phyloP scores from a whole-genome alignment of 2,113 vertebrate genomes.

The Lycaon pictus region DNA sequence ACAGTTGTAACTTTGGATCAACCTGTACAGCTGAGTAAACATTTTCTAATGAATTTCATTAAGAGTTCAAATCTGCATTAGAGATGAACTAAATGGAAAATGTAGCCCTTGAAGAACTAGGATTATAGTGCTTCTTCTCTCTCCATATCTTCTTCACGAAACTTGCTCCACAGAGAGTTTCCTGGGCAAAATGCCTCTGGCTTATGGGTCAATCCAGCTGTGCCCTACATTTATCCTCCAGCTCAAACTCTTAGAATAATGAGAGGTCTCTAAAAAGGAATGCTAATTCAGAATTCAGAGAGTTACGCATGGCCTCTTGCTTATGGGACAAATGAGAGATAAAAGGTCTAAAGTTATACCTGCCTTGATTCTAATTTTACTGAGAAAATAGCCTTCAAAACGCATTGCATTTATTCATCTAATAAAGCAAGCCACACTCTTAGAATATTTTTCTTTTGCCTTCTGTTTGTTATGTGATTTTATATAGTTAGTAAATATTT shows the following conservation, averaged over 20 bases:
- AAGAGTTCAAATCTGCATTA: conserved; percentile 54
- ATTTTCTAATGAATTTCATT: conserved; percentile 63
- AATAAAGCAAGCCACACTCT: not conserved
- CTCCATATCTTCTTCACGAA: not conserved
- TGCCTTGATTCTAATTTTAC: not conserved
- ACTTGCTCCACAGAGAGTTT: not conserved
- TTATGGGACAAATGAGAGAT: not conserved
- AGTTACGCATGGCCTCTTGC: not conserved
- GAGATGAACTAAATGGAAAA: conserved; percentile 39
- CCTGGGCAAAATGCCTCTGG: not conserved
- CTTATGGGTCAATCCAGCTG: not conserved
- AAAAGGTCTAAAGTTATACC: not conserved
- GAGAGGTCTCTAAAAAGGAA: not conserved
- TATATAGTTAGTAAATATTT: not conserved
- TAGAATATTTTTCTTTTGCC: not conserved
- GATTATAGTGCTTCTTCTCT: not conserved
- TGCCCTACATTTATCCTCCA: not conserved
- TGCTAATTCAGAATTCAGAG: conserved; percentile 33
- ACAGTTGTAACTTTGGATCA: conserved; percentile 50
- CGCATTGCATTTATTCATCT: not conserved
- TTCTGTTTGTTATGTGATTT: not conserved
- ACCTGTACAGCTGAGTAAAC: conserved; percentile 53
- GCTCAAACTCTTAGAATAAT: not conserved
- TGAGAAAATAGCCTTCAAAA: not conserved
- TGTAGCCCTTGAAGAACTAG: conserved; percentile 38